These are phyloP conservation scores for Psylliodes chrysocephalus DNA, from an alignment of 2,888 invertebrate genomes.

Conservation along the genomic window DNA sequence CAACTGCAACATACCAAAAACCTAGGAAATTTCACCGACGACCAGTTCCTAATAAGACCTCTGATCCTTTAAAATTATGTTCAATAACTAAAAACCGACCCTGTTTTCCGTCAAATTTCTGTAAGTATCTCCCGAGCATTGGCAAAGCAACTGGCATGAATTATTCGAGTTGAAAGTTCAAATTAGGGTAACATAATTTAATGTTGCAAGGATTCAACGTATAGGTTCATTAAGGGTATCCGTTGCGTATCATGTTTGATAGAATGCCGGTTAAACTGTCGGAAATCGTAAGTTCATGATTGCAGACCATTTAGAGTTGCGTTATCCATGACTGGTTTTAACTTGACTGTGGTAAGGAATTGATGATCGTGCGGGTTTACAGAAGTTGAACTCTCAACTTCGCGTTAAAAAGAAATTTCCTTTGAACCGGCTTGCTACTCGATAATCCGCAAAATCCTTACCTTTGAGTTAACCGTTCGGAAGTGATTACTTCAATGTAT, in stretches of 20 bases:
- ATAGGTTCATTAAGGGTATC: constrained; percentile 39
- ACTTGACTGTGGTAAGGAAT: background rate
- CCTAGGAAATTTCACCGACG: no score
- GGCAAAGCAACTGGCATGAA: constrained; percentile 27
- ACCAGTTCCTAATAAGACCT: no score
- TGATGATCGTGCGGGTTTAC: background rate
- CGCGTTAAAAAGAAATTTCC: background rate
- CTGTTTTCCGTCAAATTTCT: background rate
- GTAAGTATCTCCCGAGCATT: constrained; percentile 19
- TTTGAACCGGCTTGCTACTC: no score
- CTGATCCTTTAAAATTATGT: no score
- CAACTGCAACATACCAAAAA: no score
- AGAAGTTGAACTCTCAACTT: background rate
- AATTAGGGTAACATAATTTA: constrained; percentile 37
- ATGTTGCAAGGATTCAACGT: constrained; percentile 31
- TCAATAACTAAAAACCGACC: no score
- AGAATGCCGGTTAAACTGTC: constrained; percentile 45
- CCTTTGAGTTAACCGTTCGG: no score
- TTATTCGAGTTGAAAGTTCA: constrained; percentile 37
- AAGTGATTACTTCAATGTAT: no score
- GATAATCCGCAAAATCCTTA: no score
- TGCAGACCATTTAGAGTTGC: constrained; percentile 15
- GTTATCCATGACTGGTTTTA: constrained; percentile 23
- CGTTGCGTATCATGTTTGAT: constrained; percentile 43
- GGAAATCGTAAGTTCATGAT: constrained; percentile 39